phyloP scores from a whole-genome alignment of 2,113 vertebrate species.

The Saguinus imperator region DNA sequence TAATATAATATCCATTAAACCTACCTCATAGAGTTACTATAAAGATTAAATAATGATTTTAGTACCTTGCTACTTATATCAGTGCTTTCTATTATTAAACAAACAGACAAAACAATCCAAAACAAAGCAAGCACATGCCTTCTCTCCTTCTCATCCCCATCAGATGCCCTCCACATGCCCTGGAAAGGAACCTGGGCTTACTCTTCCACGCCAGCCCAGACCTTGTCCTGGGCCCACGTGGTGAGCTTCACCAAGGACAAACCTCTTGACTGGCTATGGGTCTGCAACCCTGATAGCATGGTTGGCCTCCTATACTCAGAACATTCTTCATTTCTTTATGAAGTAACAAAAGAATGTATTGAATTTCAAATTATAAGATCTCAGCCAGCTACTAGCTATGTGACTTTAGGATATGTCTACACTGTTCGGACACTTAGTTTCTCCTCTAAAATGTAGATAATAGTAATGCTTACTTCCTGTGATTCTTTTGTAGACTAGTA shows the following conservation, averaged over 20 bases:
- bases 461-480: background rate
- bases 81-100: background rate
- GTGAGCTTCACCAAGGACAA: background rate
- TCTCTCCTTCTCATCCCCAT: background rate
- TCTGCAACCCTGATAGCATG: too few relatives aligned
- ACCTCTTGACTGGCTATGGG: background rate
- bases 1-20: background rate
- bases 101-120: background rate
- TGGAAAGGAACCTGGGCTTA: background rate
- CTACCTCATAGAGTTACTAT: background rate
- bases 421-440: background rate
- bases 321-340: background rate
- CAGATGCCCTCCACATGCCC: background rate
- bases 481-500: background rate
- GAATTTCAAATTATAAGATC: background rate
- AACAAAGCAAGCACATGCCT: background rate
- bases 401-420: background rate
- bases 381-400: background rate
- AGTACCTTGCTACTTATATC: background rate
- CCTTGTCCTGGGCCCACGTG: background rate
- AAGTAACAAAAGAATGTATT: background rate
- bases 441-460: background rate
- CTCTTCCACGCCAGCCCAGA: background rate
- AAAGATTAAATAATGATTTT: background rate
- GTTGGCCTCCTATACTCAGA: background rate